These are phyloP conservation scores for Idaea aversata DNA, from an alignment of 2,888 invertebrate genomes.

Conservation along the genomic window DNA sequence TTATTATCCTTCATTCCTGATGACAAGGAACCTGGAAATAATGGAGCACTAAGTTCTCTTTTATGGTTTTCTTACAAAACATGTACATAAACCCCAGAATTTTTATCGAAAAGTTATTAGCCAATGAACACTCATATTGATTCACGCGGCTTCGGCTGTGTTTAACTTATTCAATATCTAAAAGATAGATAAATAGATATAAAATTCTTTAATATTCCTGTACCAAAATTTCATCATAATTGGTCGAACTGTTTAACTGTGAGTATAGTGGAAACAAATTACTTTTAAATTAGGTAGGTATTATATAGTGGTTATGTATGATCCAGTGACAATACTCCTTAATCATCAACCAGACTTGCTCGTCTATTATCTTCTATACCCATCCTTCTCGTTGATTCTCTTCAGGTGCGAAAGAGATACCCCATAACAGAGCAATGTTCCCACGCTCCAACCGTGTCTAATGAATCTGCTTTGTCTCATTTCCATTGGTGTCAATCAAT, in stretches of 20 bases:
- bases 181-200: neutral
- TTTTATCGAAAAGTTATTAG: neutral
- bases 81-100: neutral
- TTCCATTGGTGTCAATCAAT: constrained; percentile 26
- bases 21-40: neutral
- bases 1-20: neutral
- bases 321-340: neutral
- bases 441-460: constrained; percentile 22
- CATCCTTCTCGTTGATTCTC: constrained; percentile 12
- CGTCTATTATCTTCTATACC: neutral
- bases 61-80: neutral
- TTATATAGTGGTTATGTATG: no score
- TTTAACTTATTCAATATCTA: neutral
- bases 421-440: constrained; percentile 14
- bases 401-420: constrained; percentile 13
- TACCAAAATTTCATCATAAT: neutral
- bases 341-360: neutral
- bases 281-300: no score
- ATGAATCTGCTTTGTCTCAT: constrained; percentile 24
- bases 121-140: neutral
- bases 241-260: neutral
- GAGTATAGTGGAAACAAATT: no score
- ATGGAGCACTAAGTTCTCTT: neutral
- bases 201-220: neutral
- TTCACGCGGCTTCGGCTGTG: neutral